Evolutionary conservation across 1,140 invertebrate species (phyloP), one percentile per base, ranked within the genome.

Genomic region (Belonocnema kinseyi): DNA sequence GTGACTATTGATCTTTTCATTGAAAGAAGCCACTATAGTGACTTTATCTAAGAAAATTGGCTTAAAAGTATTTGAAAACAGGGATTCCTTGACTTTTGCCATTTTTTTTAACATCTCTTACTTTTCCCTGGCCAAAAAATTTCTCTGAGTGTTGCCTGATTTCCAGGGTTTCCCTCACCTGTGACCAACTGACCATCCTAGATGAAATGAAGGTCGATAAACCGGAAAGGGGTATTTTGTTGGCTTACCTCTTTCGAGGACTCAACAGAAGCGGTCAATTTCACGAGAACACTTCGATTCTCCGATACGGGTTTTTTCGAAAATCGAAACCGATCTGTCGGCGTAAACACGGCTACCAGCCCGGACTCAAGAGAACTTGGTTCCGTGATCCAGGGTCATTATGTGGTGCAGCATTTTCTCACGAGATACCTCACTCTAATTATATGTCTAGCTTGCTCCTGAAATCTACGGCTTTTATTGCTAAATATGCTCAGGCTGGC

Each of bases 381-480:
- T 88, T 88, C 83, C 89, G 88, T 90, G 89, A 89, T 88, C 79
- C 82, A 83, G 79, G 74, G 82, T 84, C 83, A 90, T 90, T 90
- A 89, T 82, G 61, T 66, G 82, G 76, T 78, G 84, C 74, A 84
- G 80, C 85, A 86, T 87, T 89, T 90, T 89, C 89, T 89, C 89
- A 90, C 88, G 88, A 88, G 85, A 90, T 88, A 79, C 86, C 83
- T 78, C 76, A 77, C 84, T 89, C 83, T 90, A 90, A 90, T 90
- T 90, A 90, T 89, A 90, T 89, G 88, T 90, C 88, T 90, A 89
- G 89, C 82, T 81, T 85, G 85, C 84, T 89, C 82, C 87, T 88
- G 84, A 89, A 90, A 88, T 84, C 87, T 86, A 86, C 85, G 85
- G 85, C 83, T 85, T 87, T 46, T 86, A 87, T 88, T 86, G 88